Conservation (phyloP, 1,140 invertebrate species). For the Brachionus rotundiformis region DNA sequence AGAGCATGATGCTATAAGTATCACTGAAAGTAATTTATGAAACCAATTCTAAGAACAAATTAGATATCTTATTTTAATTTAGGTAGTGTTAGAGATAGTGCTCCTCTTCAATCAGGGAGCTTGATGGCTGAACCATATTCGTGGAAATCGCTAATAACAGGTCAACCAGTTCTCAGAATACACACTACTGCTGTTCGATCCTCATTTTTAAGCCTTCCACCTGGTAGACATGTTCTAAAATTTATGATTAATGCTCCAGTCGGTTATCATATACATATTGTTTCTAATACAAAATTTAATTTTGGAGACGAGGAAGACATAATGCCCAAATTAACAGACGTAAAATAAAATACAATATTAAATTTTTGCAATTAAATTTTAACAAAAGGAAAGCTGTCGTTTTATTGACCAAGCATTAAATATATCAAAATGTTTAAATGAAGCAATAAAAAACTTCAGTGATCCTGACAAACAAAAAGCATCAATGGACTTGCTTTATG, state of each 20-base stretch:
- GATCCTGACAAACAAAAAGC: constrained; percentile 58
- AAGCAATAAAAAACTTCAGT: constrained; percentile 59
- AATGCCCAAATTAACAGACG: constrained; percentile 62
- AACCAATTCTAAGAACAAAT: background rate
- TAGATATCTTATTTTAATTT: background rate
- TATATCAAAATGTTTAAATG: constrained; percentile 59
- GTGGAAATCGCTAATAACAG: constrained; percentile 62
- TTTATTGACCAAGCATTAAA: constrained; percentile 61
- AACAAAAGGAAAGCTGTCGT: constrained; percentile 61
- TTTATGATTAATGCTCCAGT: constrained; percentile 61
- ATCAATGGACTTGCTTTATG: constrained; percentile 71
- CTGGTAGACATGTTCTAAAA: constrained; percentile 60
- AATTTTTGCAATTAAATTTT: background rate
- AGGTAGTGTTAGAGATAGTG: constrained; percentile 50
- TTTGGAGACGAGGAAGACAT: constrained; percentile 64
- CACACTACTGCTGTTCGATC: constrained; percentile 58
- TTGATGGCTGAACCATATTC: constrained; percentile 62
- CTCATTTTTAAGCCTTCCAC: constrained; percentile 34
- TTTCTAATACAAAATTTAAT: constrained; percentile 60
- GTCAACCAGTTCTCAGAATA: constrained; percentile 61
- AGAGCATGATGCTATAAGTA: constrained; percentile 53
- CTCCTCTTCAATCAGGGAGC: constrained; percentile 57
- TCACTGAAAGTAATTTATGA: constrained; percentile 18
- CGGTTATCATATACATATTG: constrained; percentile 61
- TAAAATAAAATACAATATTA: constrained; percentile 54